phyloP scores from a whole-genome alignment of 1,140 invertebrate genomes.

The Acyrthosiphon pisum region DNA sequence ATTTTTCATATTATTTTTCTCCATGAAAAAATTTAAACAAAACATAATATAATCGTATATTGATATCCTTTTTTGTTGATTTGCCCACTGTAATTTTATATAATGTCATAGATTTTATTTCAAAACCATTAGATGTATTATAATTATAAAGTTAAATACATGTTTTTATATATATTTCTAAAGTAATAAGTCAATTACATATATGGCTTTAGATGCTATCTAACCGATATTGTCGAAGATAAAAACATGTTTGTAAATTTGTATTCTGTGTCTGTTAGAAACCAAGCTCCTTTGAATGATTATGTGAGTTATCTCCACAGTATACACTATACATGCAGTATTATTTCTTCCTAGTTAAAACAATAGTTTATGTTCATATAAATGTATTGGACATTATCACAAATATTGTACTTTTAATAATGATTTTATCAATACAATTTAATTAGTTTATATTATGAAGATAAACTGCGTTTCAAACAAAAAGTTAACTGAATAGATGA shows the following conservation, averaged over 20 bases:
- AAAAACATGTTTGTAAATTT: background rate
- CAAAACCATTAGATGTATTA: slow-evolving; percentile 30
- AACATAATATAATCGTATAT: background rate
- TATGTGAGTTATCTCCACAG: background rate
- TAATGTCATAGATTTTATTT: slow-evolving; percentile 16
- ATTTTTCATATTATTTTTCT: slow-evolving; percentile 37
- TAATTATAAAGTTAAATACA: background rate
- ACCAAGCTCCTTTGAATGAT: background rate
- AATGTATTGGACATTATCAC: background rate
- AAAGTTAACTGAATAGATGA: background rate
- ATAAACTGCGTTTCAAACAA: background rate
- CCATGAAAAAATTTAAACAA: slow-evolving; percentile 2
- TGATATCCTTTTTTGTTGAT: slow-evolving; percentile 25
- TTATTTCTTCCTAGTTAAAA: background rate
- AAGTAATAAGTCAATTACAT: slow-evolving; percentile 46
- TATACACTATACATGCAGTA: background rate
- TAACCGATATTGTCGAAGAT: background rate
- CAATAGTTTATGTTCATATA: background rate
- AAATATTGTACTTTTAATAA: background rate
- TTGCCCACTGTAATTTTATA: slow-evolving; percentile 1
- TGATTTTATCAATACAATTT: background rate
- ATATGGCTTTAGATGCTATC: background rate
- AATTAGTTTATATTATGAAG: background rate
- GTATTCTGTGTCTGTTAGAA: slow-evolving; percentile 3
- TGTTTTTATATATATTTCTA: slow-evolving; percentile 32